Percentiles rank a stretch among this genome's conserved stretches.
These are phyloP conservation scores for Sclerurus mexicanus DNA, from an alignment of 2,113 vertebrate genomes.

Conservation along the genomic window DNA sequence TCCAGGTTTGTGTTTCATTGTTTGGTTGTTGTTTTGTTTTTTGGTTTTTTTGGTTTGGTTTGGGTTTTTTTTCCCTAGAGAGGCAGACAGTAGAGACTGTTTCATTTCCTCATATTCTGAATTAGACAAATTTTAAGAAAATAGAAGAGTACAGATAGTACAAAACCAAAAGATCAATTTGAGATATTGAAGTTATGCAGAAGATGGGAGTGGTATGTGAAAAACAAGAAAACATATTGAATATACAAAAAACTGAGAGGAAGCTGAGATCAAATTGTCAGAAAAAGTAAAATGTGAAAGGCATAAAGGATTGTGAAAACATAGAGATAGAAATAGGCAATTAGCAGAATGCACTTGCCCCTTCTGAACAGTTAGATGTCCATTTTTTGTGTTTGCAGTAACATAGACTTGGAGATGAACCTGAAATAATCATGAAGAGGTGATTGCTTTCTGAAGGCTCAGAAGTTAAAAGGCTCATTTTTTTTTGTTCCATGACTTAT, in stretches of 20 bases:
- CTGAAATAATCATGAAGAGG: not conserved
- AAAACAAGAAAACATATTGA: not conserved
- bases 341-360: not conserved
- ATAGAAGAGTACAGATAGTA: not conserved
- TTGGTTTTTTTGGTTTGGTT: not conserved
- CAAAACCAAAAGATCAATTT: not conserved
- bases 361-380: not conserved
- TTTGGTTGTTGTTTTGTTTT: fast-evolving
- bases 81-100: not conserved
- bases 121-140: not conserved
- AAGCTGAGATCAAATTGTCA: not conserved
- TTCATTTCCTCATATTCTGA: not conserved
- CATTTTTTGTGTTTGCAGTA: not conserved
- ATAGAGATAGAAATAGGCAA: not conserved
- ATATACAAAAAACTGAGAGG: not conserved
- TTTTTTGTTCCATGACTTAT: not conserved
- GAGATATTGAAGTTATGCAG: not conserved
- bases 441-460: not conserved
- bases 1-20: not conserved
- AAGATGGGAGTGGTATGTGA: not conserved
- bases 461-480: not conserved
- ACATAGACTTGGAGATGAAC: not conserved
- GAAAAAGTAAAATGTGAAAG: not conserved
- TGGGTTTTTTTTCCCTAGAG: not conserved
- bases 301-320: not conserved